Percentiles rank a stretch among this genome's conserved stretches.
These are phyloP conservation scores for Venustaconcha ellipsiformis DNA, from an alignment of 1,140 invertebrate genomes.

Conservation along the genomic window DNA sequence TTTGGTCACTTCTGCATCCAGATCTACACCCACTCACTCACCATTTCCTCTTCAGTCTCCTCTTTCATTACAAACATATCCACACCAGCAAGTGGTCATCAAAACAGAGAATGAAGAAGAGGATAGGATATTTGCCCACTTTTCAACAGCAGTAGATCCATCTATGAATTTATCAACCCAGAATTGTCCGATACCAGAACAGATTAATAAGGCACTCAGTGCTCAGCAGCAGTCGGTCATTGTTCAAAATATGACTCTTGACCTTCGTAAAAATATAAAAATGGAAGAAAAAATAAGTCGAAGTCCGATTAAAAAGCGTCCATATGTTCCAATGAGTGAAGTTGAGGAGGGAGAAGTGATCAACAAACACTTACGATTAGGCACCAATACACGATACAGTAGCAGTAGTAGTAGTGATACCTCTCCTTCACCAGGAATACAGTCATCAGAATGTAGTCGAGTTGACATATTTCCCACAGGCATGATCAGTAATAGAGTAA, in stretches of 20 bases:
- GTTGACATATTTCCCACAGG: background rate
- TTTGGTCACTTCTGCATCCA: slow-evolving; percentile 29
- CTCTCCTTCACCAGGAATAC: background rate
- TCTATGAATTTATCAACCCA: slow-evolving; percentile 9
- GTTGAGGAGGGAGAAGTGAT: slow-evolving; percentile 20
- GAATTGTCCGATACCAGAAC: slow-evolving; percentile 15
- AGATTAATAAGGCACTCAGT: slow-evolving; percentile 12
- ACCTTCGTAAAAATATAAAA: slow-evolving; percentile 54
- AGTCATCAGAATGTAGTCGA: background rate
- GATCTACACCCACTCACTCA: slow-evolving; percentile 21
- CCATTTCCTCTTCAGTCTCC: slow-evolving; percentile 31
- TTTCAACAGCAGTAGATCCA: slow-evolving; percentile 23
- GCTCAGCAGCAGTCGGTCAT: slow-evolving; percentile 55
- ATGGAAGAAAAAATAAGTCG: slow-evolving; percentile 41
- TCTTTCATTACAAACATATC: slow-evolving; percentile 29
- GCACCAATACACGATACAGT: slow-evolving; percentile 16
- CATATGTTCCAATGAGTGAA: slow-evolving; percentile 49
- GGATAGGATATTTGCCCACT: slow-evolving; percentile 24
- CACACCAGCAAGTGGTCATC: slow-evolving; percentile 22
- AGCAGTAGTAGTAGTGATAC: background rate
- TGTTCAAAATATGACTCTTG: slow-evolving; percentile 54
- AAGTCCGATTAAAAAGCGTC: slow-evolving; percentile 66
- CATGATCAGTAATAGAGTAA: slow-evolving; percentile 8
- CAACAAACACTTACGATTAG: slow-evolving; percentile 35
- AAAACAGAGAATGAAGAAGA: slow-evolving; percentile 28